phyloP scores from a whole-genome alignment of 1,140 invertebrate genomes.

The Akabosia matsudoensis region DNA sequence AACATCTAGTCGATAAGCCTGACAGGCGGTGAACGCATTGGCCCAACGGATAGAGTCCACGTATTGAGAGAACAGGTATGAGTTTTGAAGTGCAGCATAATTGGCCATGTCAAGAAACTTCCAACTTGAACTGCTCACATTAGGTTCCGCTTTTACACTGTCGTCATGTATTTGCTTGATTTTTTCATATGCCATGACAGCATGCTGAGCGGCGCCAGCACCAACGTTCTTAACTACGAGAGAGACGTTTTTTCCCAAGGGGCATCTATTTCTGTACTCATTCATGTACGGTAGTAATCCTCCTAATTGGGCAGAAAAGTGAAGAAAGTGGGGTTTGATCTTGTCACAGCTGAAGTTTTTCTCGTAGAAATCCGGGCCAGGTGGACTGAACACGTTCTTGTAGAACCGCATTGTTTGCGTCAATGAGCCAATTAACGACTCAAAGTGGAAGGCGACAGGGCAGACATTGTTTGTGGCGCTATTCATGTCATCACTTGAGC shows the following conservation, averaged over 20 bases:
- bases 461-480: neutral
- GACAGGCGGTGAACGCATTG: conserved; percentile 28
- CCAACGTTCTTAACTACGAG: neutral
- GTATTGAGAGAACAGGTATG: conserved; percentile 15
- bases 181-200: conserved; percentile 6
- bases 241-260: neutral
- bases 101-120: conserved; percentile 25
- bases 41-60: conserved; percentile 27
- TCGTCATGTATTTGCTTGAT: neutral
- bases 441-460: conserved; percentile 1
- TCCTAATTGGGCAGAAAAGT: conserved; percentile 6
- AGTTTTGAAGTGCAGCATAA: conserved; percentile 16
- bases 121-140: neutral
- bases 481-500: neutral
- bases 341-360: conserved; percentile 15
- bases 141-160: neutral
- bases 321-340: conserved; percentile 23
- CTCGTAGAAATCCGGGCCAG: neutral
- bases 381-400: neutral
- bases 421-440: neutral
- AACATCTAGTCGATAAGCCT: neutral
- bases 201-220: neutral
- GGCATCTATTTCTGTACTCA: conserved; percentile 3
- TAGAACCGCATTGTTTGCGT: conserved; percentile 5
- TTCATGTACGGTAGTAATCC: neutral